These are phyloP conservation scores for Phaethon lepturus DNA, from an alignment of 2,113 vertebrate species.

Conservation along the genomic window DNA sequence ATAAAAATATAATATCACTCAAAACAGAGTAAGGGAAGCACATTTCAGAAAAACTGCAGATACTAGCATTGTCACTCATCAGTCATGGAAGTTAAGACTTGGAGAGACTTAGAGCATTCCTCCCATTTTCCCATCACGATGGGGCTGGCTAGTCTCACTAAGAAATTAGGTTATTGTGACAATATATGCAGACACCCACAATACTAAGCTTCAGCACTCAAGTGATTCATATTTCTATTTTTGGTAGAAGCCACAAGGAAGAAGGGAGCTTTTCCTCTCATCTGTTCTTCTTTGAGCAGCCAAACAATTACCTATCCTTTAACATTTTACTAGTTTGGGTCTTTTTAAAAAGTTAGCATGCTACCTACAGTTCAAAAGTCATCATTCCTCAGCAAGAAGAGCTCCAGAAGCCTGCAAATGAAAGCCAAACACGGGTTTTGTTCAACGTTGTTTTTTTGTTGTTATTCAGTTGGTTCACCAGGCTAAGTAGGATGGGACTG, in stretches of 20 bases:
- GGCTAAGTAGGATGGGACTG: neutral
- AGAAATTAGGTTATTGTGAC: conserved; percentile 54
- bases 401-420: neutral
- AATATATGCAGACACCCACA: neutral
- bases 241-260: neutral
- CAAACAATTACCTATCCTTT: neutral
- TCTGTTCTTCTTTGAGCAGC: neutral
- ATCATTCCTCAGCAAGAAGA: neutral
- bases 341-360: neutral
- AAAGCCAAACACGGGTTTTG: neutral
- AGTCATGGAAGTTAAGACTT: neutral
- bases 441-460: neutral
- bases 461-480: neutral
- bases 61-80: neutral
- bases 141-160: neutral
- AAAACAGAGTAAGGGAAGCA: neutral
- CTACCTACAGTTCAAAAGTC: neutral
- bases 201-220: neutral
- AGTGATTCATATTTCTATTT: conserved; percentile 35
- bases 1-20: neutral
- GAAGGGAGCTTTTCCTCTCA: neutral
- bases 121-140: neutral
- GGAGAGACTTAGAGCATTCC: neutral
- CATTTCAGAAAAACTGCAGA: neutral
- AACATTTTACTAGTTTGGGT: neutral